These are phyloP conservation scores for Lasiurus cinereus DNA, from an alignment of 2,113 vertebrate genomes.

Conservation along the genomic window DNA sequence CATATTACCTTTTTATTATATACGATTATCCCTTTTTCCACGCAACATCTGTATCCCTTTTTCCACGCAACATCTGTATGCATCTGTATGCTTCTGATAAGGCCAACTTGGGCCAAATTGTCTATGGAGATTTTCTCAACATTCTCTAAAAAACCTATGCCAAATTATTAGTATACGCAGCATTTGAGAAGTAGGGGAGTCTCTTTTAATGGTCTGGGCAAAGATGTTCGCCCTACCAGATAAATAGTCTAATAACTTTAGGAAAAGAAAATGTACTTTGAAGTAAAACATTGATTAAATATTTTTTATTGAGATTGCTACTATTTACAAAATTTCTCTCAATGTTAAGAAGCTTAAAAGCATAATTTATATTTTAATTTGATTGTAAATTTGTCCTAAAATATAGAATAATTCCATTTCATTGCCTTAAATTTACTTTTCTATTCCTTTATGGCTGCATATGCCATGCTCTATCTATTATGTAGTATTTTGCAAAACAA, in stretches of 20 bases:
- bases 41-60: too few relatives aligned
- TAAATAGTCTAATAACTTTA: not conserved
- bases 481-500: slow-evolving; percentile 74
- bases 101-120: not conserved
- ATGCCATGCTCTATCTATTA: slow-evolving; percentile 42
- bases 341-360: not conserved
- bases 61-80: not conserved
- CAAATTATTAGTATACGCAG: not conserved
- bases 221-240: not conserved
- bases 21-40: not conserved
- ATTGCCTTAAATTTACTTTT: slow-evolving; percentile 61
- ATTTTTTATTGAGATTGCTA: not conserved
- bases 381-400: slow-evolving; percentile 52
- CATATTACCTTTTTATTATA: too few relatives aligned
- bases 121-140: not conserved
- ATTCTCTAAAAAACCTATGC: not conserved
- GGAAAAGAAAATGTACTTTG: not conserved
- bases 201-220: not conserved
- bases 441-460: slow-evolving; percentile 38
- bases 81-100: not conserved
- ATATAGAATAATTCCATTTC: slow-evolving; percentile 38
- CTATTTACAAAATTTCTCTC: slow-evolving; percentile 9
- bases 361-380: slow-evolving; percentile 59
- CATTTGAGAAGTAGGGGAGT: not conserved
- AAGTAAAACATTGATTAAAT: slow-evolving; percentile 18